Evolutionary conservation across 2,113 vertebrate genomes (phyloP), one percentile per base, ranked within the genome.

Genomic region (Boleophthalmus pectinirostris): DNA sequence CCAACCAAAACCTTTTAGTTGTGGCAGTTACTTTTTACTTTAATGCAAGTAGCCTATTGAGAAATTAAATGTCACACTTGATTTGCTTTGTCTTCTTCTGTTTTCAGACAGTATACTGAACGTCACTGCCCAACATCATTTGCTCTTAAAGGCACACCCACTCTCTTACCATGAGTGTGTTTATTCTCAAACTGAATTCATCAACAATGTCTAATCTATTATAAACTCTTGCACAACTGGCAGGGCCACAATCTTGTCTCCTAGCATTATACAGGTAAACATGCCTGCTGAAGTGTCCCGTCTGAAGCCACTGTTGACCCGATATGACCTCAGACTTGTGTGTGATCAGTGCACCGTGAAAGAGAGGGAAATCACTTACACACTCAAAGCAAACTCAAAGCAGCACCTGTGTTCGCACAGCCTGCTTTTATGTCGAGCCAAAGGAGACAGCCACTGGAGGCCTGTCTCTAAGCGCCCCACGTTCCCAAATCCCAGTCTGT

Each of bases 331-430:
- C 67, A 77, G 70, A 70, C 51, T 95, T 72, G 91, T 87, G 23
- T 98, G 96, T 70, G 15, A 61, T 15, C 72, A 64, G 0, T 97
- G 96, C 71, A 90, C 90, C 0, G 74, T 88, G 69, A 84, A 81
- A 73, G 81, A 92, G 33, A 89, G 90, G 0, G 93, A 95, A 69
- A 94, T 91, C 66, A 95, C 93, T 0, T 96, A 92, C 63, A 60
- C 25, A 0, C 51, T 92, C 29, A 29, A 4, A 29, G 29, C 29
- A 1, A 72, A 7, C 0, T 3, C 77, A 0, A 75, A 82, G 49
- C 68, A 80, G 1, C 97, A 97, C 75, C 45, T n/a, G n/a, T 97
- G 96, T 67, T 33, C 70, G 29, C 70, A 24, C 0, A 82, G 88
- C 66, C 72, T 95, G 64, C 85, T 96, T 16, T 90, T 97, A 68